Percentiles rank a stretch among this genome's conserved stretches.
These are phyloP conservation scores for Labeo catla DNA, from an alignment of 2,113 vertebrate genomes.

Conservation along the genomic window DNA sequence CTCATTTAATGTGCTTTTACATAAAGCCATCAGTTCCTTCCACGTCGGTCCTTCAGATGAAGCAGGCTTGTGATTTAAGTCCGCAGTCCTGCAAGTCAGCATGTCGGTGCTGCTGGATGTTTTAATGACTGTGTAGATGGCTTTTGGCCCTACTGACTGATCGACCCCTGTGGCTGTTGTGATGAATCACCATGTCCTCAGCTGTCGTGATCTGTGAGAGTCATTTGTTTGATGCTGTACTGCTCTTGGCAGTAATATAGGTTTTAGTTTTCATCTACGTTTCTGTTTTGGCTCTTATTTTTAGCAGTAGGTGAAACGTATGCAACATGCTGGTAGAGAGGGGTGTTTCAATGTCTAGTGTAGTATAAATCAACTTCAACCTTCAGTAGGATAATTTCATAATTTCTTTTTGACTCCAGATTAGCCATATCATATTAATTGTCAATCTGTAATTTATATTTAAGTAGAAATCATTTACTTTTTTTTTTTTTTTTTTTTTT, in stretches of 20 bases:
- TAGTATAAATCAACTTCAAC: not conserved
- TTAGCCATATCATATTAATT: no score
- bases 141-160: slow-evolving; percentile 25
- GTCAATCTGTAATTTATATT: no score
- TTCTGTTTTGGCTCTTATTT: not conserved
- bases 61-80: slow-evolving; percentile 1
- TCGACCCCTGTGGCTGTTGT: slow-evolving; percentile 5
- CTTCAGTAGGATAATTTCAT: no score
- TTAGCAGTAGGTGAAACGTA: not conserved
- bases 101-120: slow-evolving; percentile 2
- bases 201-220: not conserved
- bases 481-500: no score
- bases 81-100: slow-evolving; percentile 13
- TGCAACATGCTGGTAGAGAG: not conserved
- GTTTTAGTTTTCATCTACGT: not conserved
- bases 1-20: not conserved
- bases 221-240: not conserved
- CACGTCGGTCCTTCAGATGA: not conserved
- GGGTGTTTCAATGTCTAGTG: not conserved
- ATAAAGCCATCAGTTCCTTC: not conserved
- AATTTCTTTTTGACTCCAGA: no score
- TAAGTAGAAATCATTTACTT: no score
- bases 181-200: slow-evolving; percentile 27
- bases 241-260: not conserved
- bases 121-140: slow-evolving; percentile 31